Evolutionary conservation across 2,113 vertebrate species (phyloP).

Genomic region (Varanus komodoensis): DNA sequence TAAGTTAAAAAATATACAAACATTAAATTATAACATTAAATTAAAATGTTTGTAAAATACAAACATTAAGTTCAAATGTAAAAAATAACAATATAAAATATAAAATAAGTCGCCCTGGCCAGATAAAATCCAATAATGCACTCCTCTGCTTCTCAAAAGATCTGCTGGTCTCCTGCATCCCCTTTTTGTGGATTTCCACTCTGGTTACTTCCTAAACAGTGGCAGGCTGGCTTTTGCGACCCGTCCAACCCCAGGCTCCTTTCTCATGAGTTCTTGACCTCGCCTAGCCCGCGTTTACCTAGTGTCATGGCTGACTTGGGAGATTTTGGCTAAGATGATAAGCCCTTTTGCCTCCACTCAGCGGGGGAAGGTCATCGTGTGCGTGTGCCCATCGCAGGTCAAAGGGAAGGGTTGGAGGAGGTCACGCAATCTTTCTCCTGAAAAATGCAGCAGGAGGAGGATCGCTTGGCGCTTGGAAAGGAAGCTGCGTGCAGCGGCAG

Average conservation of each 20-base stretch:
- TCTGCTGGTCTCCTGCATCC: background rate
- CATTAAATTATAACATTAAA: too few relatives aligned
- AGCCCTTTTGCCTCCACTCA: conserved; percentile 38
- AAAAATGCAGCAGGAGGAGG: conserved; percentile 9
- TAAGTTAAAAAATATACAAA: too few relatives aligned
- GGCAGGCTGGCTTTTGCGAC: background rate
- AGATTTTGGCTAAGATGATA: conserved; percentile 28
- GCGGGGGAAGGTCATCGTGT: conserved; percentile 5
- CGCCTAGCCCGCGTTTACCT: conserved; percentile 16
- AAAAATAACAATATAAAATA: too few relatives aligned
- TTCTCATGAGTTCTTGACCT: conserved; percentile 13
- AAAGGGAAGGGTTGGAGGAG: conserved; percentile 22
- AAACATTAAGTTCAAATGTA: too few relatives aligned
- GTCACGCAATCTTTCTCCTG: background rate
- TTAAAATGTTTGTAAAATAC: too few relatives aligned
- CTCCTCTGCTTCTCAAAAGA: background rate
- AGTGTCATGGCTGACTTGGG: conserved; percentile 11
- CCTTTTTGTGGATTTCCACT: background rate
- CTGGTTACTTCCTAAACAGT: background rate
- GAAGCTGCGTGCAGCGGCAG: accelerated
- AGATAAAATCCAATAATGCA: too few relatives aligned
- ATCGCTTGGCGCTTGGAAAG: accelerated
- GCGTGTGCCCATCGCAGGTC: conserved; percentile 2
- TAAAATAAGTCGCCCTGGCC: too few relatives aligned
- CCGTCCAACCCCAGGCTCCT: background rate